Evolutionary conservation across 2,113 vertebrate species (phyloP), one percentile per base, ranked within the genome.

Genomic region (Lagopus muta): DNA sequence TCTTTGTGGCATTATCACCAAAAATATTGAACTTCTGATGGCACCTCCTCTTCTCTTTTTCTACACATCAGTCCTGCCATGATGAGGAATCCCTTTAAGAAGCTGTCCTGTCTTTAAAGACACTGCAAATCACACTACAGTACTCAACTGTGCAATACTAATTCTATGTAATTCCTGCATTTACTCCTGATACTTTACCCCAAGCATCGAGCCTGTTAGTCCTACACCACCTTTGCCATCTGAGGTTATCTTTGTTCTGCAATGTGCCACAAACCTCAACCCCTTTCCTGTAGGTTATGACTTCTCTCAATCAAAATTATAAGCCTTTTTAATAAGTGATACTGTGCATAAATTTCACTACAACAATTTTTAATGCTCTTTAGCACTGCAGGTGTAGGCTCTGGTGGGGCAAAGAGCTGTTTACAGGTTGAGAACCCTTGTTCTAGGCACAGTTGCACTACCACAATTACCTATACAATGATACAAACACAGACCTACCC

Each of bases 371-470:
- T 42, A 32, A 20, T 0, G 7, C 54, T 32, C 80, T 43, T 24
- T 10, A 70, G 19, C 64, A 57, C 21, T 47, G 50, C 64, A 90
- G 27, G 45, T 48, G 28, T 4, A 54, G 27, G n/a, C 27, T 86
- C 75, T 78, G 9, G 27, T 36, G 9, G 28, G 18, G 42, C 8
- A 86, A 47, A 45, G 42, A 91, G 55, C 79, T 73, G 47, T 65
- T 61, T 36, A 72, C 88, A 96, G 92, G 92, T 93, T 96, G 95
- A 96, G 94, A 96, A 93, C 77, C 94, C 94, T 86, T 95, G 95
- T 88, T 95, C 57, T 88, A 96, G 88, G 38, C 65, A 69, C 76
- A 90, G 0, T 5, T 79, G n/a, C 6, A 58, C 42, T 30, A 90
- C 10, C 5, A 3, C 40, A 54, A 61, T 36, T 75, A 80, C 42